phyloP scores from a whole-genome alignment of 2,113 vertebrate species.

The Cololabis saira region DNA sequence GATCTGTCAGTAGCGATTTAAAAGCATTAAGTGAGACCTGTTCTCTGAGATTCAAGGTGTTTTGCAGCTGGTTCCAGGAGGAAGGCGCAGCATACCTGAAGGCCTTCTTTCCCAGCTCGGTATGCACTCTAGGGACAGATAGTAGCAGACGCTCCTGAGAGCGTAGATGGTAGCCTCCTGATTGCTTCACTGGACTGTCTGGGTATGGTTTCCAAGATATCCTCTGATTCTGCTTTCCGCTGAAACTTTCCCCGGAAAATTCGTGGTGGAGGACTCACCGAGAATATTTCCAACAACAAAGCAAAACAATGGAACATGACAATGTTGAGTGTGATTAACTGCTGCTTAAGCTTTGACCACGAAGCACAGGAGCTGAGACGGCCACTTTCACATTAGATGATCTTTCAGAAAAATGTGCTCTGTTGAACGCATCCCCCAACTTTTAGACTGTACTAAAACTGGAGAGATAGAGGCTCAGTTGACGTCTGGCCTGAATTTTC shows the following conservation, averaged over 20 bases:
- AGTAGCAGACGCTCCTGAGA: no score
- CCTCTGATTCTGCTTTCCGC: slow-evolving; percentile 6
- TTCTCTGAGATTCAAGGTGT: no score
- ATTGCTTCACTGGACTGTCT: background rate
- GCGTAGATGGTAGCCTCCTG: no score
- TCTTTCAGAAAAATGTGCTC: background rate
- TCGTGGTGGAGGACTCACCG: slow-evolving; percentile 19
- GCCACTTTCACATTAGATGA: background rate
- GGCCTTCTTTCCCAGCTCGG: no score
- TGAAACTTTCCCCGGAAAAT: slow-evolving; percentile 16
- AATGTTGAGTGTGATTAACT: slow-evolving; percentile 8
- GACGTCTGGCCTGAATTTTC: no score
- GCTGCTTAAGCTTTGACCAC: background rate
- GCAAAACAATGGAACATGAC: slow-evolving; percentile 53
- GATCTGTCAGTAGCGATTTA: no score
- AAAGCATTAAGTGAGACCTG: no score
- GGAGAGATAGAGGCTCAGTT: background rate
- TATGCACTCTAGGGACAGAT: no score
- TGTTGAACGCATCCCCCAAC: background rate
- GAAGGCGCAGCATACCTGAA: no score
- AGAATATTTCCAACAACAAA: slow-evolving; percentile 63
- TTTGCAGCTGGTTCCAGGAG: no score
- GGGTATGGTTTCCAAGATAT: background rate
- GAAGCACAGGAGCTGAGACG: slow-evolving; percentile 5
- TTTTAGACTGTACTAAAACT: background rate